Percentiles rank a stretch among this genome's conserved stretches.
These are phyloP conservation scores for Labeo rohita DNA, from an alignment of 2,113 vertebrate species.

Conservation along the genomic window DNA sequence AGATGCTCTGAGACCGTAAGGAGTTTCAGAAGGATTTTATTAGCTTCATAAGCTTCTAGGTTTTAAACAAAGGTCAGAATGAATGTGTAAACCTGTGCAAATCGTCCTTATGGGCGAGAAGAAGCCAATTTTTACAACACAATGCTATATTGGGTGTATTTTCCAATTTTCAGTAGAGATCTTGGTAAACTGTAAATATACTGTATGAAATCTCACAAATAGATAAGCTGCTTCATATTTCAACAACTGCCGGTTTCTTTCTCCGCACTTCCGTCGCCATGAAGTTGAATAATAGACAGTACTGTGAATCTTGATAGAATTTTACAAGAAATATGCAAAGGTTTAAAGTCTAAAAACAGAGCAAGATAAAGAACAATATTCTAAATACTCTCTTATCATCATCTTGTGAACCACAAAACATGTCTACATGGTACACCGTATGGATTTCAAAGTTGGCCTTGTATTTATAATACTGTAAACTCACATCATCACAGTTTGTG, in stretches of 20 bases:
- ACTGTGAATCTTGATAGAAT: constrained; percentile 28
- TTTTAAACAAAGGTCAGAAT: constrained; percentile 41
- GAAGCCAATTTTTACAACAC: constrained; percentile 8
- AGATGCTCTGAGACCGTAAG: constrained; percentile 43
- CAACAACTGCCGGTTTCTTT: neutral
- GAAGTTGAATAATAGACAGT: constrained; percentile 21
- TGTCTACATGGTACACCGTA: constrained; percentile 39
- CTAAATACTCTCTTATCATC: constrained; percentile 41
- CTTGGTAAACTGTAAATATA: constrained; percentile 21
- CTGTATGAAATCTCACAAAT: constrained; percentile 26
- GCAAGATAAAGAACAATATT: constrained; percentile 33
- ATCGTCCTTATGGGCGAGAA: constrained; percentile 11
- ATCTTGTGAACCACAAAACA: constrained; percentile 39
- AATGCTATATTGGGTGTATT: neutral
- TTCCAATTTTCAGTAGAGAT: neutral
- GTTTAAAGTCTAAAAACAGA: constrained; percentile 39
- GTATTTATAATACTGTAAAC: constrained; percentile 39
- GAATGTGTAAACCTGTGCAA: constrained; percentile 42
- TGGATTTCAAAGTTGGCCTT: constrained; percentile 30
- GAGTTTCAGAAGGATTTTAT: constrained; percentile 40
- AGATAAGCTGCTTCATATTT: constrained; percentile 17
- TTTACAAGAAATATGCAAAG: constrained; percentile 39
- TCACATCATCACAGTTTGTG: constrained; percentile 42
- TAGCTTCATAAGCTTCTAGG: constrained; percentile 40
- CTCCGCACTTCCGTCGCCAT: neutral